Evolutionary conservation across 2,797 vertebrate genomes (phyloP), one percentile per base, ranked within the genome.

Genomic region (Glossophaga mutica): DNA sequence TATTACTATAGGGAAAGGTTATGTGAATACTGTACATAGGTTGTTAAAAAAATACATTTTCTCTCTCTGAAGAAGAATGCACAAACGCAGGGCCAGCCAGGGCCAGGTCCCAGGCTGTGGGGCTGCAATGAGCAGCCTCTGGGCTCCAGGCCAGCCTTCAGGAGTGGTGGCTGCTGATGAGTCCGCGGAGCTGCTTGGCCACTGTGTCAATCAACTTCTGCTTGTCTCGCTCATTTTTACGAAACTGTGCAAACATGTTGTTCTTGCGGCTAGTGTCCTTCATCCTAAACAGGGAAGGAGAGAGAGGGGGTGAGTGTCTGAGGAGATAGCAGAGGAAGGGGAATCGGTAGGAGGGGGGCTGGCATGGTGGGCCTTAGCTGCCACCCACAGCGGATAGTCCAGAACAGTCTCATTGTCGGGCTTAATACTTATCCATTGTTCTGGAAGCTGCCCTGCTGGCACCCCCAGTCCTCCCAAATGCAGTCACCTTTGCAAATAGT

Each of bases 201-300:
- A 99, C 98, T 1, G 99, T 98, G 97, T 99, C 99, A 22, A 99
- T 99, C 96, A 99, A 98, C 93, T 99, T 99, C 99, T 99, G 99
- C 82, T 99, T 98, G 98, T 99, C 99, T 42, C 99, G 93, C 97
- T 99, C 99, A 0, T 99, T 99, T 96, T 99, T 99, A 97, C 99
- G 99, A 97, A 99, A 99, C 97, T 99, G 99, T 59, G 99, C 99
- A 55, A 99, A 99, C 98, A 99, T 98, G 84, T 99, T 99, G 99
- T 99, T 99, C 98, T 99, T 99, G 91, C 99, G 98, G 98, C 99
- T 99, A 2, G 99, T 99, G 98, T 99, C 99, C 94, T 98, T 99
- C 99, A 99, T 99, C 98, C 99, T 99, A 97, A 1, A 57, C 2
- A 62, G 95, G 91, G 34, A 77, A 84, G 65, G 96, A 57, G 91